Base-by-base conservation (phyloP, 1,140 invertebrate genomes). In the Apis dorsata region DNA sequence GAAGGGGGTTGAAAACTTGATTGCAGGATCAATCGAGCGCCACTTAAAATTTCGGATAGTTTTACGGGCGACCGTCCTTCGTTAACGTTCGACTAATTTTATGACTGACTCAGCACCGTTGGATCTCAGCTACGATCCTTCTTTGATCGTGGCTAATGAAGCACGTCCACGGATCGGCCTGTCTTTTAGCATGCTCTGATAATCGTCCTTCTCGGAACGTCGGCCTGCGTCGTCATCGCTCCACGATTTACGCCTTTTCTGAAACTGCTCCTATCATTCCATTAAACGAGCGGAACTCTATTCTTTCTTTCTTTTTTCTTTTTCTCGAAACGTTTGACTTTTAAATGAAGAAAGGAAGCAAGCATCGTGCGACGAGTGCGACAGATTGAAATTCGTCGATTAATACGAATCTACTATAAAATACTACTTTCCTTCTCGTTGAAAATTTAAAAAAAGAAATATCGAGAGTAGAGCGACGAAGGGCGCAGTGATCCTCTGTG, bases 121-220 rank as follows among this genome's bases (percentile, higher is more conserved):
- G 69, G 75, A 81, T 73, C 57, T 72, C 55, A 81, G 75, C 59
- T 65, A 78, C 68, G 77, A 81, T 79, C 74, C 84, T 85, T 63
- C 75, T 79, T 71, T 62, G 75, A 79, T 83, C 81, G 66, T 74
- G 69, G 70, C 74, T 86, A 88, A 86, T 81, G 86, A 88, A 84
- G 81, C 84, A 85, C 85, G 76, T 86, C 81, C 71, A 70, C 51
- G 49, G 84, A 76, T 83, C 81, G 65, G 68, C 68, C 74, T 76
- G 71, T 77, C 79, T 83, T 85, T 86, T 84, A 81, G 78, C 83
- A 85, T 86, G 81, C 86, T 84, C 78, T 78, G 85, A 88, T 88
- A 88, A 88, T 84, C 84, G 81, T 80, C 70, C 86, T 80, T 84
- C 83, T 68, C n/a, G 68, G 82, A 81, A 81, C 71, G 72, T 76